phyloP scores from a whole-genome alignment of 92 coral and sea anemone genomes.

The Parazoanthus darwini region DNA sequence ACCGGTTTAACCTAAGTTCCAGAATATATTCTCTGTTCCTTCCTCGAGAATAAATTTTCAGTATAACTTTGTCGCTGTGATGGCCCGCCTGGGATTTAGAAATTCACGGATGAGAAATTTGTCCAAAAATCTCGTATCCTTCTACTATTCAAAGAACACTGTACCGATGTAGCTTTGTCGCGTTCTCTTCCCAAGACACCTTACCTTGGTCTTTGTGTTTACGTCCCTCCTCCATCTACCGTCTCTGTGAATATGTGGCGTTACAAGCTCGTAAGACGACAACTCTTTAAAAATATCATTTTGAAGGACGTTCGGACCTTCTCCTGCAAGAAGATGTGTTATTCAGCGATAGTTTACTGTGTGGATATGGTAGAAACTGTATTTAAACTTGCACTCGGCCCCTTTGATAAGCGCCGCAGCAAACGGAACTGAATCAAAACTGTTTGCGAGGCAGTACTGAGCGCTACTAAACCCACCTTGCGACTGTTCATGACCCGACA shows the following conservation, averaged over 20 bases:
- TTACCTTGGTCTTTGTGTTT: conserved; percentile 1
- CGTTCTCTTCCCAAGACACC: background rate
- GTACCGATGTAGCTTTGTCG: background rate
- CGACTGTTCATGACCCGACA: background rate
- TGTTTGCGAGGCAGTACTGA: background rate
- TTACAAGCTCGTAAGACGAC: conserved; percentile 50
- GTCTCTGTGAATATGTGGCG: conserved; percentile 47
- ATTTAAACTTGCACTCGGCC: background rate
- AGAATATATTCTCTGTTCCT: conserved; percentile 15
- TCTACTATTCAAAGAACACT: background rate
- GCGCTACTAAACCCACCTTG: background rate
- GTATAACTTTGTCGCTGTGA: conserved; percentile 10
- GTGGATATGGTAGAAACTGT: background rate
- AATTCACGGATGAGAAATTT: background rate
- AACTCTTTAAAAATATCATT: conserved; percentile 33
- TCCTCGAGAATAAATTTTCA: conserved; percentile 23
- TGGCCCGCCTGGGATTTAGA: conserved; percentile 10
- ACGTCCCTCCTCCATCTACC: conserved; percentile 49
- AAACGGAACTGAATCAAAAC: background rate
- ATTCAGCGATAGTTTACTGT: background rate
- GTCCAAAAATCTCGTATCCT: background rate
- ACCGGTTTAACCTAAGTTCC: conserved; percentile 27
- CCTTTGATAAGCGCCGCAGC: background rate
- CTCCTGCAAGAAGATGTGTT: background rate
- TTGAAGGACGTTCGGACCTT: background rate